Conservation (phyloP, 1,140 invertebrate species). For the Bursaphelenchus mucronatus region DNA sequence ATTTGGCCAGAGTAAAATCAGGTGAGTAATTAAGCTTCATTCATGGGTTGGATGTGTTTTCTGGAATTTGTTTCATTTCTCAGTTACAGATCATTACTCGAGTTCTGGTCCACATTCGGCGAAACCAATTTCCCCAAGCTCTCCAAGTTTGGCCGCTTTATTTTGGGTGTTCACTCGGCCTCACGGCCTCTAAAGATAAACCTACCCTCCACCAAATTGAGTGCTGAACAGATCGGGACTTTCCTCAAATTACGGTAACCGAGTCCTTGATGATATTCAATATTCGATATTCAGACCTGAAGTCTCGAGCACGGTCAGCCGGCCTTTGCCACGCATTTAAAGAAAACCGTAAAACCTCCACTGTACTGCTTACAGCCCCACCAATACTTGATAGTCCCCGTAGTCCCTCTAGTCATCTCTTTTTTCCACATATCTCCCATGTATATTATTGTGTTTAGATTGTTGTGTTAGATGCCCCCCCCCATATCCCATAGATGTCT, state of each 20-base stretch:
- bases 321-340: not conserved
- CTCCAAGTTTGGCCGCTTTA: slow-evolving; percentile 36
- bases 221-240: slow-evolving; percentile 36
- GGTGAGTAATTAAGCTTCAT: slow-evolving; percentile 16
- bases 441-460: no score
- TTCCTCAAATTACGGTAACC: slow-evolving; percentile 36
- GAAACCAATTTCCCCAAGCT: slow-evolving; percentile 35
- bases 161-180: slow-evolving; percentile 30
- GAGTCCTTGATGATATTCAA: not conserved
- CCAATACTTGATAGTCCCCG: no score
- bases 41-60: not conserved
- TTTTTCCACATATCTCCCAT: no score
- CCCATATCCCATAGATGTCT: no score
- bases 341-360: no score
- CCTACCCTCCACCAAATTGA: slow-evolving; percentile 23
- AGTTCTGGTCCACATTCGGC: slow-evolving; percentile 45
- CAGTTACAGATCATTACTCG: slow-evolving; percentile 40
- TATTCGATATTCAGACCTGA: slow-evolving; percentile 30
- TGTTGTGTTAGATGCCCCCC: no score
- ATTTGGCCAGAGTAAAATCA: slow-evolving; percentile 30
- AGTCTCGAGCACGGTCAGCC: slow-evolving; percentile 31
- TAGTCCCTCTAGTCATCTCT: no score
- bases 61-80: slow-evolving; percentile 16
- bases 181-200: slow-evolving; percentile 21
- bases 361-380: no score